Base-by-base conservation (phyloP, 2,888 invertebrate genomes). In the Hypena proboscidalis region DNA sequence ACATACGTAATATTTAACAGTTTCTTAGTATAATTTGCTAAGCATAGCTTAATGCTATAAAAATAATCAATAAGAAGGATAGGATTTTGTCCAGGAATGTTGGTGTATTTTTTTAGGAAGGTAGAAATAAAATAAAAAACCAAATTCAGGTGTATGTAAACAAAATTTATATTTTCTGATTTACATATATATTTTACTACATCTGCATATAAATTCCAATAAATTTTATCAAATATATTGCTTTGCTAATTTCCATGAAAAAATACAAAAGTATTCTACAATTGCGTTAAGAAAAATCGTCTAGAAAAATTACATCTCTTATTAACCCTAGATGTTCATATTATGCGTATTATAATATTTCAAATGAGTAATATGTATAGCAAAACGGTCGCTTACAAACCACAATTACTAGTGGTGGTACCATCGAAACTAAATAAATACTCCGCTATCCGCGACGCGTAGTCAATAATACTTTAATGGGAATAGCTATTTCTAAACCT, bases 241-340 rank as follows among this genome's bases (percentile, higher is more conserved):
- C 87, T 90, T 86, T 74, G 77, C 80, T 82, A 81, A 74, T 56
- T 60, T 78, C 70, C 74, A 77, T 89, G 87, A 82, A 90, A 89
- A 90, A 90, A 88, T 90, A 89, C 88, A 90, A 90, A 90, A 90
- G 83, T 85, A 83, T 77, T 77, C 78, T 83, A 84, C 70, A 74
- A 76, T 79, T 79, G 84, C 76, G 67, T 80, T 85, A 83, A 70
- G 76, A 83, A 83, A 82, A 85, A 80, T 79, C 67, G 71, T 81
- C 82, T 87, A 86, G 82, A 85, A 88, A 86, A 85, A 81, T 80
- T 82, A 85, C 82, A 83, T 81, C 78, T 83, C 76, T 79, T 77
- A 79, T 77, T 70, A 46, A 63, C 65, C 61, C 80, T 81, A 80
- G 55, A 63, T 80, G 81, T 83, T 83, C 78, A 80, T 88, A 90